A percentile compares a stretch with the other conserved stretches of the same genome.
phyloP scores from a whole-genome alignment of 2,797 vertebrate genomes.

The Phataginus tetradactyla region DNA sequence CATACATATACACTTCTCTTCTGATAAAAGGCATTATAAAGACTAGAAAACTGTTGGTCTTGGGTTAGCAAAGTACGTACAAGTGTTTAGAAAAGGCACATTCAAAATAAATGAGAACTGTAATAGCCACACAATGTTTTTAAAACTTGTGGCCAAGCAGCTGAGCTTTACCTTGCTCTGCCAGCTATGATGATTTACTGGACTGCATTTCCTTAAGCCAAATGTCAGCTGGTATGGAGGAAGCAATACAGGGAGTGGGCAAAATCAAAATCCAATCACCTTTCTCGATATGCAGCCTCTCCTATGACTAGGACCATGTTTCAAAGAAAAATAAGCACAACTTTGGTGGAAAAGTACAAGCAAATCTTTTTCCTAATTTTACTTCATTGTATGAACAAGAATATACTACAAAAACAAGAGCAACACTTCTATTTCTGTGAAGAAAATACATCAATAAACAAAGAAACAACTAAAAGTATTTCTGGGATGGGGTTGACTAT shows the following conservation, averaged over 20 bases:
- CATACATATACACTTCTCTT: background rate
- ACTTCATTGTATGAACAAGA: slow-evolving; percentile 2
- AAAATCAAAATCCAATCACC: background rate
- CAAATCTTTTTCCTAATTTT: slow-evolving; percentile 7
- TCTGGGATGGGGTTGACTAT: slow-evolving; percentile 22
- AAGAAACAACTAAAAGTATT: slow-evolving; percentile 66
- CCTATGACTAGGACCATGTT: background rate
- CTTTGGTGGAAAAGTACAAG: background rate
- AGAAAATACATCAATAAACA: slow-evolving; percentile 62
- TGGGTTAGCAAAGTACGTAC: background rate
- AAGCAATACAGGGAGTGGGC: background rate
- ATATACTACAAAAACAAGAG: background rate
- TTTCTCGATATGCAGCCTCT: background rate
- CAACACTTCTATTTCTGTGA: background rate
- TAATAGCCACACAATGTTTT: background rate
- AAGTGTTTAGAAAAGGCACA: background rate
- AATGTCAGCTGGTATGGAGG: background rate
- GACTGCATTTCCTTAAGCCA: background rate
- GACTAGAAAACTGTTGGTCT: background rate
- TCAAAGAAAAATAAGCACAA: slow-evolving; percentile 13
- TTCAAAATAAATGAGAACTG: background rate
- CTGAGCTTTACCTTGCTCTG: background rate
- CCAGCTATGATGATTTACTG: background rate
- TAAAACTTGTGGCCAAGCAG: background rate
- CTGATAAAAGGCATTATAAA: slow-evolving; percentile 37